Conservation (phyloP, 2,113 vertebrate species). For the Hippocampus abdominalis region DNA sequence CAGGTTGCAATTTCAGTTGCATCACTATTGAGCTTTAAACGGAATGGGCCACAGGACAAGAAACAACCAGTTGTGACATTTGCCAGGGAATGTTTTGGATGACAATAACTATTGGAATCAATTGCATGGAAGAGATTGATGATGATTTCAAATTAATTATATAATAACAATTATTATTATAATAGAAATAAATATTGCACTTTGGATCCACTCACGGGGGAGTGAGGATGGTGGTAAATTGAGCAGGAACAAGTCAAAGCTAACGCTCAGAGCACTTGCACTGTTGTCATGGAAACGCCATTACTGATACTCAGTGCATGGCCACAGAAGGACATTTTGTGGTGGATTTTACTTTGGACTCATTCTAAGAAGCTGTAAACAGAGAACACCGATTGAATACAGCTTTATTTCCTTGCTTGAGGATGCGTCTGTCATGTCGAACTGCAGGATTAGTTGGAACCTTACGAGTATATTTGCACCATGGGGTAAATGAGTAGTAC, state of each 20-base stretch:
- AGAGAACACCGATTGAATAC: constrained; percentile 12
- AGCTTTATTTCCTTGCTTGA: constrained; percentile 8
- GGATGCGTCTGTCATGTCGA: constrained; percentile 1
- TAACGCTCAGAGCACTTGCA: constrained; percentile 26
- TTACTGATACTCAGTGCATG: constrained; percentile 14
- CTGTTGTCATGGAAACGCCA: constrained; percentile 55
- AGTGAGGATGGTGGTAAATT: constrained; percentile 23
- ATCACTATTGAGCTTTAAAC: constrained; percentile 33
- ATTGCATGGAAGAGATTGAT: constrained; percentile 43
- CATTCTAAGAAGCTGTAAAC: constrained; percentile 12
- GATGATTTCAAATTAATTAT: constrained; percentile 41
- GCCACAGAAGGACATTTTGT: constrained; percentile 1
- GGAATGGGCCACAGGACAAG: constrained; percentile 29
- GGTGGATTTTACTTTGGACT: constrained; percentile 25
- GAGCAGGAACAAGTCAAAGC: constrained; percentile 41
- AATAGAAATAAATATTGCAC: constrained; percentile 50
- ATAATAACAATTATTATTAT: constrained; percentile 5
- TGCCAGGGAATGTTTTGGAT: constrained; percentile 9
- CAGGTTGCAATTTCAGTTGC: constrained; percentile 48
- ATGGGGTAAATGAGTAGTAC: constrained; percentile 22
- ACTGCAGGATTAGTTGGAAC: constrained; percentile 4
- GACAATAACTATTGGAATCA: constrained; percentile 42
- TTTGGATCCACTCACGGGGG: constrained; percentile 38
- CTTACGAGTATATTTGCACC: constrained; percentile 40
- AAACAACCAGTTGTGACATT: constrained; percentile 20